These are phyloP conservation scores for Drosophila ezoana DNA, from an alignment of 2,888 invertebrate genomes.

Conservation along the genomic window DNA sequence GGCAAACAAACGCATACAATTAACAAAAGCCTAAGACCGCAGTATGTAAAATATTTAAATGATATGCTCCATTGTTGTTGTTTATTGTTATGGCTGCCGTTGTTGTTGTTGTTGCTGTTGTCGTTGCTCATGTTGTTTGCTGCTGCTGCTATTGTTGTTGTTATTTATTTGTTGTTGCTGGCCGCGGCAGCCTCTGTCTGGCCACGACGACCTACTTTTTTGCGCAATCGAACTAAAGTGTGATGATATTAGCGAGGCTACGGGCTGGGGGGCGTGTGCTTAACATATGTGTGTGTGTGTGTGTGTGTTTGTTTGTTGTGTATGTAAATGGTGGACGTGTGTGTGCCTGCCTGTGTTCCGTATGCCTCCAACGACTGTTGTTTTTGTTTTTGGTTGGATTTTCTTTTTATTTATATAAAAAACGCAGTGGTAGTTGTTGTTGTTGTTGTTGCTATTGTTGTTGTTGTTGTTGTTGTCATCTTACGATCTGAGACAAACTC, in stretches of 20 bases:
- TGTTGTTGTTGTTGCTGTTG: constrained; percentile 4
- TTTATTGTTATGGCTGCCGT: constrained; percentile 6
- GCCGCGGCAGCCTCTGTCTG: constrained; percentile 57
- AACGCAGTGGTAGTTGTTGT: not conserved
- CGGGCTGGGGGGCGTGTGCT: not conserved
- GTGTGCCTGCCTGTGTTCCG: constrained; percentile 8
- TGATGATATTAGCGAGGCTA: constrained; percentile 46
- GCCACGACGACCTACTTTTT: constrained; percentile 77
- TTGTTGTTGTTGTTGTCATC: constrained; percentile 4
- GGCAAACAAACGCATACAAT: constrained; percentile 53
- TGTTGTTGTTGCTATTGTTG: constrained; percentile 9
- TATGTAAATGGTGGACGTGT: not conserved
- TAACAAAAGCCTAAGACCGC: constrained; percentile 50
- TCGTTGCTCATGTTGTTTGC: constrained; percentile 21
- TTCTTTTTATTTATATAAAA: constrained; percentile 37
- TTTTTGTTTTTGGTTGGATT: constrained; percentile 21
- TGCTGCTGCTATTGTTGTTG: constrained; percentile 17
- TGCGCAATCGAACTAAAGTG: constrained; percentile 69
- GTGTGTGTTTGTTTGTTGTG: constrained; percentile 1
- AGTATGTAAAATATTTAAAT: constrained; percentile 74
- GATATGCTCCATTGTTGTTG: constrained; percentile 55
- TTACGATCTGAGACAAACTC: constrained; percentile 18
- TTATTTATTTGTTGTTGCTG: constrained; percentile 23
- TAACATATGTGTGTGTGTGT: not conserved
- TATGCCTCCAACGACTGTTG: constrained; percentile 13